Evolutionary conservation across 2,888 invertebrate genomes (phyloP).

Genomic region (Axea sp.): DNA sequence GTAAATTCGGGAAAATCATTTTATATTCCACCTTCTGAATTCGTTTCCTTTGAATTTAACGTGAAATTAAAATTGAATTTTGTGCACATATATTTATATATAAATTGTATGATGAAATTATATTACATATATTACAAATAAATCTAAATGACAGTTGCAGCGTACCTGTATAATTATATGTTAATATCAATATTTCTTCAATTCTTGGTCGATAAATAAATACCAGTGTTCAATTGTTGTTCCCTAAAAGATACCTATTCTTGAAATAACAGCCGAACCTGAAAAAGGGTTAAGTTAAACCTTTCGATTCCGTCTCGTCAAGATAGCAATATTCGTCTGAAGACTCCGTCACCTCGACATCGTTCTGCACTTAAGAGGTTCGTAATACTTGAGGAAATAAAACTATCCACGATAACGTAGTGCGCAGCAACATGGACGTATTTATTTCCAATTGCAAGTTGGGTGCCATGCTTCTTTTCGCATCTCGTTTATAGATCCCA

Average conservation of each 20-base stretch:
- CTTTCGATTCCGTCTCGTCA: conserved; percentile 23
- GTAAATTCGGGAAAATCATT: no score
- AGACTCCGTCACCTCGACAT: conserved; percentile 23
- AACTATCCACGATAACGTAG: conserved; percentile 28
- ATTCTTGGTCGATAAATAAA: no score
- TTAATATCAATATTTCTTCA: no score
- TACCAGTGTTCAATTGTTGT: no score
- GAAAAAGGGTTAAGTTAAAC: not conserved
- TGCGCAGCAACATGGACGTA: conserved; percentile 23
- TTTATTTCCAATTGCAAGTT: conserved; percentile 48
- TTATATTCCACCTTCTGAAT: no score
- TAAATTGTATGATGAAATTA: no score
- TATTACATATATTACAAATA: no score
- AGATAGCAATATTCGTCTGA: conserved; percentile 32
- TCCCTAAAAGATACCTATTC: not conserved
- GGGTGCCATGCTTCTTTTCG: conserved; percentile 48
- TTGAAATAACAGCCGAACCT: conserved; percentile 4
- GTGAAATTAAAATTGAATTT: no score
- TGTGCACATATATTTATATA: no score
- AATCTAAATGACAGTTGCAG: no score
- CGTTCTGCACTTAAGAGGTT: conserved; percentile 46
- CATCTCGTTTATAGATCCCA: conserved; percentile 54
- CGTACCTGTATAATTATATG: no score
- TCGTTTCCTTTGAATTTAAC: no score
- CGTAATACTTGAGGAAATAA: conserved; percentile 34